Percentiles rank a stretch among this genome's conserved stretches.
Conservation (phyloP, 2,113 vertebrate species). For the Xenopus laevis region DNA sequence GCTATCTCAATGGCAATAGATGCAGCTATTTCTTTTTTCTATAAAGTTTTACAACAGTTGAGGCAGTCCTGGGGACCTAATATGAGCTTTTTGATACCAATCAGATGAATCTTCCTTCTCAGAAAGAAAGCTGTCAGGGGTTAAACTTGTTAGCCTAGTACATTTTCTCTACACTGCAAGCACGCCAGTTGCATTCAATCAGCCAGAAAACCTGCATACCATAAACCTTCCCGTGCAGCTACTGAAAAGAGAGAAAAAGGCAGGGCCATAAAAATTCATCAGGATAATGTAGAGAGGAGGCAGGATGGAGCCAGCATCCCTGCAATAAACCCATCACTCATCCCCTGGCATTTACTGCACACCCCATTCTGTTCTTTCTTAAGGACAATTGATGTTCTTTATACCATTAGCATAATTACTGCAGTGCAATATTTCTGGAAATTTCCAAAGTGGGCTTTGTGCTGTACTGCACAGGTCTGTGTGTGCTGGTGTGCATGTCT, state of each 20-base stretch:
- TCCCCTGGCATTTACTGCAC: conserved; percentile 87
- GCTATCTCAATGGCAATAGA: too few species aligned
- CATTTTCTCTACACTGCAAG: conserved; percentile 79
- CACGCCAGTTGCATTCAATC: conserved; percentile 84
- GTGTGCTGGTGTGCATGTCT: conserved; percentile 49
- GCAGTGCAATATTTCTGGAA: conserved; percentile 85
- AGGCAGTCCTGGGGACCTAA: too few species aligned
- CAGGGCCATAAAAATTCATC: conserved; percentile 83
- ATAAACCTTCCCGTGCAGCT: conserved; percentile 80
- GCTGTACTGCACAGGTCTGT: conserved; percentile 63
- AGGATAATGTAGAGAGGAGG: conserved; percentile 83
- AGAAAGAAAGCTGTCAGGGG: neutral
- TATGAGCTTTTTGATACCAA: too few species aligned
- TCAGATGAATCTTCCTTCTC: neutral
- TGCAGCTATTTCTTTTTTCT: too few species aligned
- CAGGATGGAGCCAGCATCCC: conserved; percentile 71
- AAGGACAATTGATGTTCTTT: conserved; percentile 92
- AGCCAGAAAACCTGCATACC: conserved; percentile 80
- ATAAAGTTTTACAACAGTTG: conserved; percentile 41
- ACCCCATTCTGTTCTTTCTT: conserved; percentile 87
- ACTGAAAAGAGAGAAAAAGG: conserved; percentile 63
- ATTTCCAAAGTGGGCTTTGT: conserved; percentile 78
- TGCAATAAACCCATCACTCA: conserved; percentile 88
- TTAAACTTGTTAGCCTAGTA: conserved; percentile 53
- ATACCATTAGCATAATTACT: conserved; percentile 91